Conservation (phyloP, 2,888 invertebrate genomes). For the Hermaeophaga mercurialis region DNA sequence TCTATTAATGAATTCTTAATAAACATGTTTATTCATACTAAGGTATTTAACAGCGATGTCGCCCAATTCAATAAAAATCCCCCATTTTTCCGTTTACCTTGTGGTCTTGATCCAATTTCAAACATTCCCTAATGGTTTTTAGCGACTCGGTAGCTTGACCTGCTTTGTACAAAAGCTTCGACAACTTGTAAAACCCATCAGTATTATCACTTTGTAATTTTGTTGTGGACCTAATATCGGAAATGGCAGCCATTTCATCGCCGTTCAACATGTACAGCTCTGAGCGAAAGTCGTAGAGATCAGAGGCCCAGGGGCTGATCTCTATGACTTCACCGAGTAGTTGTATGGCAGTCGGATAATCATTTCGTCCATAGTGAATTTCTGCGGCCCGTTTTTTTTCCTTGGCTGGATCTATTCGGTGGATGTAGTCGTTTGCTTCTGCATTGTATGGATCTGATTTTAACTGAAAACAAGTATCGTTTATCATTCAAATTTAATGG, state of each 20-base stretch:
- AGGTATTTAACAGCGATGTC: too few species aligned
- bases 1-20: too few species aligned
- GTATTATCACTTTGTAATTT: constrained; percentile 93
- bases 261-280: constrained; percentile 80
- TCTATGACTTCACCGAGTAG: constrained; percentile 73
- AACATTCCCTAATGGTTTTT: constrained; percentile 93
- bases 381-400: constrained; percentile 70
- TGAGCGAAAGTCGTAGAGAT: constrained; percentile 82
- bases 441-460: constrained; percentile 75
- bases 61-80: too few species aligned
- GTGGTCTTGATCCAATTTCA: constrained; percentile 97
- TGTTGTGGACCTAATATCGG: constrained; percentile 88
- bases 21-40: too few species aligned
- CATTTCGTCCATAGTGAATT: constrained; percentile 64
- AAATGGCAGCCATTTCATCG: constrained; percentile 84
- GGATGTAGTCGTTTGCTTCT: constrained; percentile 74
- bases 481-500: too few species aligned
- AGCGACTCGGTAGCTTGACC: constrained; percentile 92
- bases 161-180: constrained; percentile 82
- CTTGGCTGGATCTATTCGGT: constrained; percentile 67
- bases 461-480: constrained; percentile 66
- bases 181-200: constrained; percentile 81
- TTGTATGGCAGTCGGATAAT: constrained; percentile 66
- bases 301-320: constrained; percentile 87
- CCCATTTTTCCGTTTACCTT: too few species aligned